phyloP scores from a whole-genome alignment of 2,797 vertebrate species.

The Esox masquinongy region DNA sequence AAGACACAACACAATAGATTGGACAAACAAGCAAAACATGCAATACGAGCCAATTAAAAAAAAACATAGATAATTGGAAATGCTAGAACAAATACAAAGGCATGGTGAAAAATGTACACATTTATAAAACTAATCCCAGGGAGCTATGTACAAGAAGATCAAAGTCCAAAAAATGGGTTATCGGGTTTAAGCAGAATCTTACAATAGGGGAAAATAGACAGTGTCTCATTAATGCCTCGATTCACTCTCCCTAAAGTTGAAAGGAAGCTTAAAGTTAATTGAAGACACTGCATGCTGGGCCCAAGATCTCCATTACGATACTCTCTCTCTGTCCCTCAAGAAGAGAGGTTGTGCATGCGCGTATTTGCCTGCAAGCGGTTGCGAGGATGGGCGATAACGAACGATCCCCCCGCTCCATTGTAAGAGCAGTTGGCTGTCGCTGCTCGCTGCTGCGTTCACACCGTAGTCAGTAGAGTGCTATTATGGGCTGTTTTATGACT shows the following conservation, averaged over 20 bases:
- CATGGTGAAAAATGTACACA: constrained; percentile 20
- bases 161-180: constrained; percentile 34
- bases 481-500: constrained; percentile 67
- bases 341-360: background rate
- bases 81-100: background rate
- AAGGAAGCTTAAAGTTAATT: constrained; percentile 41
- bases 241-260: constrained; percentile 17
- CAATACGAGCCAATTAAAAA: background rate
- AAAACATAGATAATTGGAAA: background rate
- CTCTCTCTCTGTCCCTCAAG: constrained; percentile 18
- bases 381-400: constrained; percentile 56
- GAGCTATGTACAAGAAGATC: constrained; percentile 31
- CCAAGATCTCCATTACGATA: constrained; percentile 27
- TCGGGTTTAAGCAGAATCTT: constrained; percentile 33
- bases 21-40: background rate
- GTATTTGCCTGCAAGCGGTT: background rate
- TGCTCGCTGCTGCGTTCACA: constrained; percentile 26
- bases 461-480: constrained; percentile 52
- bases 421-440: constrained; percentile 23
- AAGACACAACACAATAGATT: constrained; percentile 11
- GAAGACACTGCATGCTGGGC: constrained; percentile 26
- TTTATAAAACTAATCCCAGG: constrained; percentile 47
- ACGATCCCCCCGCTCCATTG: constrained; percentile 13
- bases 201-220: constrained; percentile 30
- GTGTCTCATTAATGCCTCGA: constrained; percentile 29